A percentile compares a stretch with the other conserved stretches of the same genome.
Conservation (phyloP, 2,113 vertebrate genomes). For the Laterallus jamaicensis region DNA sequence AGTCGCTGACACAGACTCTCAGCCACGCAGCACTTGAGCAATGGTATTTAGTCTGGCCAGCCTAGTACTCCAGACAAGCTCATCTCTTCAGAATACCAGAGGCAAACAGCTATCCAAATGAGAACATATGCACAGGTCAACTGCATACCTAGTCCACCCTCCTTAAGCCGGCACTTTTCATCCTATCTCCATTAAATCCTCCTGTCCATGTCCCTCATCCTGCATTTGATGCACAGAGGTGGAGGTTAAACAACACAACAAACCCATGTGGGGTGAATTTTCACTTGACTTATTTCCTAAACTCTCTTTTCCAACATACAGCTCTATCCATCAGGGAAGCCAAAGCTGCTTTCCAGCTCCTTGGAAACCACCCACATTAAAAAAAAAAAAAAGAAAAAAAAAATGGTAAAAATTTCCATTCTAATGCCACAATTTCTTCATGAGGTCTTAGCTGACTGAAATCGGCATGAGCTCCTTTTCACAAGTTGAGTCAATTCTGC, state of each 20-base stretch:
- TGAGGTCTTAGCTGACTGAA: neutral
- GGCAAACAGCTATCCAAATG: neutral
- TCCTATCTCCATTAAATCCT: neutral
- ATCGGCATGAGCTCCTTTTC: neutral
- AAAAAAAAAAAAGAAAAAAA: neutral
- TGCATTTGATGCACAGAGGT: neutral
- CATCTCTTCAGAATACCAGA: neutral
- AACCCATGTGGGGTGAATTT: rapidly evolving
- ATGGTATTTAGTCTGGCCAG: neutral
- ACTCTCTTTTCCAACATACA: neutral
- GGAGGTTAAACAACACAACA: neutral
- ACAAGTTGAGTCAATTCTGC: neutral
- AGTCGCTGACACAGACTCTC: neutral
- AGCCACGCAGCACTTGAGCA: neutral
- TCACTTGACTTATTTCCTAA: neutral
- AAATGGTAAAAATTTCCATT: neutral
- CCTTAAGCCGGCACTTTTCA: neutral
- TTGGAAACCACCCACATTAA: neutral
- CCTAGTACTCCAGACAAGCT: neutral
- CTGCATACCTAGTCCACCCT: neutral
- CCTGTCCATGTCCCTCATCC: neutral
- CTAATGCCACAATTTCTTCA: neutral
- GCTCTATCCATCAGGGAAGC: neutral
- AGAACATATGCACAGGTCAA: neutral
- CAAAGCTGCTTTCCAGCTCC: neutral